Base-by-base conservation (phyloP, 2,888 invertebrate species). In the Chrysolina oricalcia region DNA sequence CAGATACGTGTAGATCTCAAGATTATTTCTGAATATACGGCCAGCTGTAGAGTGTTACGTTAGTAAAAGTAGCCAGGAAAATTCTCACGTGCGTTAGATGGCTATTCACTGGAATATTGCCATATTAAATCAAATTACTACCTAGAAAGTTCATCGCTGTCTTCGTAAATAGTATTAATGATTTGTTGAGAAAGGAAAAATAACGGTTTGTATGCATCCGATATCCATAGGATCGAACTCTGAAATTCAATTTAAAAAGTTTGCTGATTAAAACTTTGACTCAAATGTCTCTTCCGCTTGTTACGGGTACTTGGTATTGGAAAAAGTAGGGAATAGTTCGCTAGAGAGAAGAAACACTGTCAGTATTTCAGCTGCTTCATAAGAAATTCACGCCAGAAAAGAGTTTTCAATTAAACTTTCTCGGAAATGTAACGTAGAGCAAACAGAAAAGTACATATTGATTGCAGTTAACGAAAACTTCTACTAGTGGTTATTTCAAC, bases 1-100 rank as follows among this genome's bases (percentile, higher is more conserved):
- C 62, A 73, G 50, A 46, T 68, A 68, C 68, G 73, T 73, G 21
- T 21, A 73, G 48, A 63, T 73, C 73, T 68, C 15, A 9, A 59
- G 67, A 68, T 68, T 68, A 64, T 50, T 17, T 40, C 56, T 9
- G 46, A 46, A 70, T 70, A 15, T 27, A 70, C 40, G 64, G 17
- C 40, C 23, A 46, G 63, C 50, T 64, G 65, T 64, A 48, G 35
- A 50, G 13, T 21, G 59, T 62, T 35, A 23, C 72, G 56, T 65
- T 72, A 56, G 21, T 27, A 56, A 41, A 21, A 53, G n/a, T 17
- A 64, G 11, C n/a, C n/a, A 35, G n/a, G n/a, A 43, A 21, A 65
- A 65, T 65, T 65, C 43, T 41, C 65, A 65, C 65, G 43, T 50
- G 50, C 21, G 19, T 17, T 41, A 35, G 15, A 6, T 21, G 17